Evolutionary conservation across 2,797 vertebrate species (phyloP).

Genomic region (Galaxias olidus): DNA sequence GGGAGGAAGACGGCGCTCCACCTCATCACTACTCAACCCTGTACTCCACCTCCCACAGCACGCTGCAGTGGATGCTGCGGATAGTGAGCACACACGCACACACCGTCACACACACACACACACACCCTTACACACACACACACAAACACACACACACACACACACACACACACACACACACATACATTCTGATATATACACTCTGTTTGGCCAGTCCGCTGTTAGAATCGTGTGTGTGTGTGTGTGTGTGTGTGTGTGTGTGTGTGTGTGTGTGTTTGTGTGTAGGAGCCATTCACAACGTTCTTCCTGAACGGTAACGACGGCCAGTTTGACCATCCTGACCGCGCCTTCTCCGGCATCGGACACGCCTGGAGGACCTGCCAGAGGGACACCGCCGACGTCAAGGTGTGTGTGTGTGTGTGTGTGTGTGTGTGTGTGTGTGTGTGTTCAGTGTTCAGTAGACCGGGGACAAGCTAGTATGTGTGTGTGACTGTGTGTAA

Average conservation of each 20-base stretch:
- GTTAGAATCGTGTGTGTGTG: no score
- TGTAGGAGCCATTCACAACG: slow-evolving; percentile 94
- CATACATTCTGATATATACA: background rate
- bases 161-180: slow-evolving; percentile 1
- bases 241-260: background rate
- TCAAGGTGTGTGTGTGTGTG: slow-evolving; percentile 79
- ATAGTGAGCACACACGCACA: slow-evolving; percentile 82
- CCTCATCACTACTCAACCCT: slow-evolving; percentile 93
- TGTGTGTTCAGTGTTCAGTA: no score
- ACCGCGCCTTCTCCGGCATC: slow-evolving; percentile 93
- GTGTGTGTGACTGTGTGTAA: no score
- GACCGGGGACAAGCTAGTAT: no score
- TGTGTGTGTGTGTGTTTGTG: slow-evolving; percentile 24
- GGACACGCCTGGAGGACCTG: slow-evolving; percentile 95
- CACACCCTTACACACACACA: background rate
- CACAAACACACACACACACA: background rate
- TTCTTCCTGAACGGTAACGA: slow-evolving; percentile 97
- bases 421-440: background rate
- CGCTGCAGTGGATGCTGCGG: slow-evolving; percentile 93
- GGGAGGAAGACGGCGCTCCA: slow-evolving; percentile 92
- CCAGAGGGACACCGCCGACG: slow-evolving; percentile 97
- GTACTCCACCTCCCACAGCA: slow-evolving; percentile 91
- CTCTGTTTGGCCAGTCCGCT: background rate
- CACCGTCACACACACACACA: background rate
- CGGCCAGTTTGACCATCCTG: slow-evolving; percentile 93